phyloP scores from a whole-genome alignment of 2,113 vertebrate species.

The Vireo altiloquus region DNA sequence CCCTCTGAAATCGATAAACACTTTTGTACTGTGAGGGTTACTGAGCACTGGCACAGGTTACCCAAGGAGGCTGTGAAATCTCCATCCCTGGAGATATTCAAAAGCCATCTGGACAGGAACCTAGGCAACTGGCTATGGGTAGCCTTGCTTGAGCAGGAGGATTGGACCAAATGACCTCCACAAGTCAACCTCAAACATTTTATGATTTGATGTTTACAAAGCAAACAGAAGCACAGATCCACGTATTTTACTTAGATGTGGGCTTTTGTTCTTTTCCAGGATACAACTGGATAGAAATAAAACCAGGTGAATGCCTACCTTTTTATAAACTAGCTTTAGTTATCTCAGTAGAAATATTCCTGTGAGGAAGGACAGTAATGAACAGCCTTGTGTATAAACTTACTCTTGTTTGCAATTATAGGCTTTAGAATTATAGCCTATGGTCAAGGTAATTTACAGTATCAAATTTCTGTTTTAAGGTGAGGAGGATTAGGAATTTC shows the following conservation, averaged over 20 bases:
- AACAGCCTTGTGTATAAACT: not conserved
- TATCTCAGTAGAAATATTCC: not conserved
- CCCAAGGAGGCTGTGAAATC: not conserved
- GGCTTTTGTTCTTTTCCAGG: not conserved
- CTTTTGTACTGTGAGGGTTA: not conserved
- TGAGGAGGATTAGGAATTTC: not conserved
- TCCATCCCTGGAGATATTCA: not conserved
- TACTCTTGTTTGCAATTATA: not conserved
- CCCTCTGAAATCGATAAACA: not conserved
- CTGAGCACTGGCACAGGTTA: not conserved
- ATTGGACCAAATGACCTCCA: not conserved
- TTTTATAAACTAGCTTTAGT: not conserved
- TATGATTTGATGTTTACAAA: not conserved
- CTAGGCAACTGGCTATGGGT: not conserved
- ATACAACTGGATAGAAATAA: not conserved
- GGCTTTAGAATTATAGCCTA: not conserved
- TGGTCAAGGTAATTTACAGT: not conserved
- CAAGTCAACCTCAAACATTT: not conserved
- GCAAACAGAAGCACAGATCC: not conserved
- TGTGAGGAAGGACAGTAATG: not conserved
- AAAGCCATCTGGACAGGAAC: not conserved
- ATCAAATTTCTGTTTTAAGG: conserved; percentile 9
- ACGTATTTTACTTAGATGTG: not conserved
- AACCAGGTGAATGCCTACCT: not conserved
- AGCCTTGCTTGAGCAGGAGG: not conserved